Percentiles rank a stretch among this genome's conserved stretches.
Evolutionary conservation across 2,113 vertebrate species (phyloP).

Genomic region (Heteronetta atricapilla): DNA sequence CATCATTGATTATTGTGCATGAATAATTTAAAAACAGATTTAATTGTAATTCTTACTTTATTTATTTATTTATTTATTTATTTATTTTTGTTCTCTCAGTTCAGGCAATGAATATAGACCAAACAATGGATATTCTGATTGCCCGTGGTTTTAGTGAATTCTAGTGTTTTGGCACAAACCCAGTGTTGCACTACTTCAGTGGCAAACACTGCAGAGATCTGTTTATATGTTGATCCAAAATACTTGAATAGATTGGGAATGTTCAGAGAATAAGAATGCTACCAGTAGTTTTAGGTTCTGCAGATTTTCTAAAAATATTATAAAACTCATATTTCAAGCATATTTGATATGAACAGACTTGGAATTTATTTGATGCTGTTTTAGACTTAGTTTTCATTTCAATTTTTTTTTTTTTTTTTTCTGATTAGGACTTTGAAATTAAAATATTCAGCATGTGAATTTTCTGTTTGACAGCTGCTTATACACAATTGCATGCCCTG

Average conservation of each 20-base stretch:
- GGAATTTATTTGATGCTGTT: not conserved
- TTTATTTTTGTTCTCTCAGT: not conserved
- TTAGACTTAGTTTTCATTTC: not conserved
- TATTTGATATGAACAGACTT: not conserved
- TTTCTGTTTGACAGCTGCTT: not conserved
- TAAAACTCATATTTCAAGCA: not conserved
- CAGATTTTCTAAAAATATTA: not conserved
- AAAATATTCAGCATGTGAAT: not conserved
- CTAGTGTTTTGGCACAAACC: not conserved
- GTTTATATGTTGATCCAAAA: not conserved
- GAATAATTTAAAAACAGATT: not conserved
- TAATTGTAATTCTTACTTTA: not conserved
- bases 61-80: too few species aligned
- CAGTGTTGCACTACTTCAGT: not conserved
- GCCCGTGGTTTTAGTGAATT: not conserved
- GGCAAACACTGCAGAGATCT: not conserved
- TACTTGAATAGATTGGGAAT: not conserved
- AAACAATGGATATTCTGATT: not conserved
- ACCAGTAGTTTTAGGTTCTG: not conserved
- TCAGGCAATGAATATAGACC: not conserved
- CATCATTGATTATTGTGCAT: not conserved
- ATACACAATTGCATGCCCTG: not conserved
- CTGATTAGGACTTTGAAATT: not conserved
- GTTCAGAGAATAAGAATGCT: not conserved
- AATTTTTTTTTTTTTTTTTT: not conserved